Percentiles rank a stretch among this genome's conserved stretches.
Conservation (phyloP, 2,888 invertebrate genomes). For the Stenodera caucasica region DNA sequence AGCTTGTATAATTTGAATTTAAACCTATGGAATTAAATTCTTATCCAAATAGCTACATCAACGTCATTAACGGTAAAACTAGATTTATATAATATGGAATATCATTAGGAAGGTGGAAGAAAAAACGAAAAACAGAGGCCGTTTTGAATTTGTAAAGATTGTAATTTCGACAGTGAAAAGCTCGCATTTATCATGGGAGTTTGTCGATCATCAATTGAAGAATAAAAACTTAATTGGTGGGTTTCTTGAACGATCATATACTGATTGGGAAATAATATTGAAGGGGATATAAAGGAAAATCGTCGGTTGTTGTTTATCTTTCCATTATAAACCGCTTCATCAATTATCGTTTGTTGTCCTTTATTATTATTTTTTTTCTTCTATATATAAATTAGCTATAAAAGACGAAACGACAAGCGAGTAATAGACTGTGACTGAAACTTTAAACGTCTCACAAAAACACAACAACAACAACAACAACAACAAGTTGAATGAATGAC, state of each 20-base stretch:
- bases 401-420: constrained; percentile 28
- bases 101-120: neutral
- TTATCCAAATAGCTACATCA: constrained; percentile 30
- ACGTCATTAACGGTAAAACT: constrained; percentile 30
- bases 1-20: constrained; percentile 30
- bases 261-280: constrained; percentile 35
- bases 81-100: constrained; percentile 20
- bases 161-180: too few species aligned
- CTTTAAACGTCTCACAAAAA: constrained; percentile 26
- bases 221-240: constrained; percentile 24
- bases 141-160: constrained; percentile 6
- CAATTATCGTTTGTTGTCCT: constrained; percentile 33
- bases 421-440: constrained; percentile 35
- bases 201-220: constrained; percentile 5
- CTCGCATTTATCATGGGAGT: too few species aligned
- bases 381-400: neutral
- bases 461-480: neutral
- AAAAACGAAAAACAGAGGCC: neutral
- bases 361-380: neutral
- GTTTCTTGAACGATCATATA: constrained; percentile 21
- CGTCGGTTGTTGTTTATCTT: constrained; percentile 33
- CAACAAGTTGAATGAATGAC: constrained; percentile 20
- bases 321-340: constrained; percentile 33
- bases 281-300: constrained; percentile 18
- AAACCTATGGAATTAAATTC: constrained; percentile 27